Base-by-base conservation (phyloP, 1,140 invertebrate species). In the Microplitis mediator region DNA sequence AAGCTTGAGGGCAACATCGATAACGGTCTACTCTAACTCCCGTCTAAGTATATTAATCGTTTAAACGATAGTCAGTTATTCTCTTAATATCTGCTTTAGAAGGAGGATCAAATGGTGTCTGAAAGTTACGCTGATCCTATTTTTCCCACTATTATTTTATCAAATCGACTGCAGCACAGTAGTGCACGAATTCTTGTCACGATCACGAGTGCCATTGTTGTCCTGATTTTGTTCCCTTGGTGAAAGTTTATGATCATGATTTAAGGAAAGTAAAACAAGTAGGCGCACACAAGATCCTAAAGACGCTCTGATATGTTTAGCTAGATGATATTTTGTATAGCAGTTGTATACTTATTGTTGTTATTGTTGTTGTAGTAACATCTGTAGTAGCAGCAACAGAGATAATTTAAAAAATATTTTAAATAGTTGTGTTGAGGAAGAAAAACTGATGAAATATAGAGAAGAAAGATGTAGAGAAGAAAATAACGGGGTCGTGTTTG, bases 21-120 rank as follows among this genome's bases (percentile, higher is more conserved):
- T 83, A 82, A 80, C 80, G 75, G 75, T 77, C 77, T 75, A 69
- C 31, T 61, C 61, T 72, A 78, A 76, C 77, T 67, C n/a, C 52
- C 78, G 75, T 74, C 75, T 74, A 39, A 65, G 34, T 79, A 80
- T 77, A 83, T 84, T 83, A 83, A 84, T 84, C 78, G 80, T 77
- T 63, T 54, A 73, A 72, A 78, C 74, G 78, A 79, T 78, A 77
- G 77, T 79, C 77, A 76, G 80, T 81, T 83, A 79, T 77, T 71
- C 39, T 45, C 39, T 45, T 45, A 45, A 45, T 45, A 45, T 11
- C 39, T 76, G 79, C 78, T 80, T 77, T 65, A 75, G 78, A 77
- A 74, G 75, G 74, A 76, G 69, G 69, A 23, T 54, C 52, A 54
- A 13, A 16, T 9, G 23, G 45, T 52, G 4, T 58, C 23, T 58